Conservation (phyloP, 1,140 invertebrate species). For the Drosophila nikananu region DNA sequence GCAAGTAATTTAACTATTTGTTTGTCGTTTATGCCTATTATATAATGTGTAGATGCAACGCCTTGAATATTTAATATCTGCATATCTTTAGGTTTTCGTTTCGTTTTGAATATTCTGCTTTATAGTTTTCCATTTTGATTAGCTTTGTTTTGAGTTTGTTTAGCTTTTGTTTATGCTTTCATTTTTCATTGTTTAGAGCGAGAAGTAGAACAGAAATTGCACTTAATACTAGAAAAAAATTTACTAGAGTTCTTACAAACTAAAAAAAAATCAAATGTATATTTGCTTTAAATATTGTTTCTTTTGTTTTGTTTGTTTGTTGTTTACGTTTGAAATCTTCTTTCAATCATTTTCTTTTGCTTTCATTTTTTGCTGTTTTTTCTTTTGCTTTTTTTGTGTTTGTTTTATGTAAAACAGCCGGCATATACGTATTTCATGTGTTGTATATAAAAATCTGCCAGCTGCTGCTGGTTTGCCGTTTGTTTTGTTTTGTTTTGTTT, state of each 20-base stretch:
- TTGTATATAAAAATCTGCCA: conserved; percentile 70
- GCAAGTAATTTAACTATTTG: conserved; percentile 73
- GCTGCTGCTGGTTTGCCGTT: conserved; percentile 26
- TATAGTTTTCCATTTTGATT: conserved; percentile 66
- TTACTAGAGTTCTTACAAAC: conserved; percentile 81
- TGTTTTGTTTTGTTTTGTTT: conserved; percentile 32
- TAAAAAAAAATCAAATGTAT: conserved; percentile 84
- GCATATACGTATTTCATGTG: conserved; percentile 27
- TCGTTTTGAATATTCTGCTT: conserved; percentile 60
- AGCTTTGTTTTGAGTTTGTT: conserved; percentile 56
- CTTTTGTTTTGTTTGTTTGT: conserved; percentile 43
- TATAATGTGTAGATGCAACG: conserved; percentile 70
- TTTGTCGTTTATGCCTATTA: conserved; percentile 49
- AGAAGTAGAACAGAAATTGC: conserved; percentile 80
- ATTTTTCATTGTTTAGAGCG: conserved; percentile 69
- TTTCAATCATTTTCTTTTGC: conserved; percentile 9
- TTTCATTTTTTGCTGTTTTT: conserved; percentile 48
- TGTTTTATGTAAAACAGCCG: conserved; percentile 57
- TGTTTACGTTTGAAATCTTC: conserved; percentile 35
- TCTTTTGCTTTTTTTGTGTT: conserved; percentile 54
- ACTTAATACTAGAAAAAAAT: conserved; percentile 84
- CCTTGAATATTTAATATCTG: conserved; percentile 73
- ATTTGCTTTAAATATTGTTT: conserved; percentile 77
- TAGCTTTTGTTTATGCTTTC: conserved; percentile 52
- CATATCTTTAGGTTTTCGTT: conserved; percentile 58